Percentiles rank a stretch among this genome's conserved stretches.
phyloP scores from a whole-genome alignment of 2,888 invertebrate species.

The Dugesia japonica region DNA sequence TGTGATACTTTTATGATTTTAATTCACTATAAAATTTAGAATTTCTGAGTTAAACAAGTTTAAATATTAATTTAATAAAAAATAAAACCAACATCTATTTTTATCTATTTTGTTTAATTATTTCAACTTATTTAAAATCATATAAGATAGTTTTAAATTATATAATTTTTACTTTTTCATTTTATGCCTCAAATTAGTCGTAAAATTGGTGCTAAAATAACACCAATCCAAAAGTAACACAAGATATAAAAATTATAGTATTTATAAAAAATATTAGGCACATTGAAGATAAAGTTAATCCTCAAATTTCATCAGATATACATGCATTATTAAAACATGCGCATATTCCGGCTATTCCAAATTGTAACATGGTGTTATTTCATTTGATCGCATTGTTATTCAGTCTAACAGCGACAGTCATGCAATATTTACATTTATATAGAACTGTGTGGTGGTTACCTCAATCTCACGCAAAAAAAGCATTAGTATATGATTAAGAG shows the following conservation, averaged over 20 bases:
- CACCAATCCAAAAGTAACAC: neutral
- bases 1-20: no score
- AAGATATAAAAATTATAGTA: neutral
- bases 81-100: no score
- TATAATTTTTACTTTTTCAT: no score
- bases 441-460: constrained; percentile 93
- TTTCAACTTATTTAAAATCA: no score
- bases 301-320: neutral
- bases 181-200: neutral
- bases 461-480: constrained; percentile 69
- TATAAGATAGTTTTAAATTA: no score
- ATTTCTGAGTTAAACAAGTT: no score
- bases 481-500: constrained; percentile 67
- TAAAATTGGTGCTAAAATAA: neutral
- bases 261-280: neutral
- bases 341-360: constrained; percentile 52
- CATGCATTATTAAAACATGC: constrained; percentile 38
- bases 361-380: constrained; percentile 66
- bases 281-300: neutral
- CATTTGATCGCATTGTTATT: constrained; percentile 70
- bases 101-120: no score
- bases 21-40: no score
- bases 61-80: no score
- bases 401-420: constrained; percentile 59
- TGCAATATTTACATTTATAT: constrained; percentile 84